Percentiles rank a stretch among this genome's conserved stretches.
phyloP scores from a whole-genome alignment of 1,140 invertebrate genomes.

The Aphidius gifuensis region DNA sequence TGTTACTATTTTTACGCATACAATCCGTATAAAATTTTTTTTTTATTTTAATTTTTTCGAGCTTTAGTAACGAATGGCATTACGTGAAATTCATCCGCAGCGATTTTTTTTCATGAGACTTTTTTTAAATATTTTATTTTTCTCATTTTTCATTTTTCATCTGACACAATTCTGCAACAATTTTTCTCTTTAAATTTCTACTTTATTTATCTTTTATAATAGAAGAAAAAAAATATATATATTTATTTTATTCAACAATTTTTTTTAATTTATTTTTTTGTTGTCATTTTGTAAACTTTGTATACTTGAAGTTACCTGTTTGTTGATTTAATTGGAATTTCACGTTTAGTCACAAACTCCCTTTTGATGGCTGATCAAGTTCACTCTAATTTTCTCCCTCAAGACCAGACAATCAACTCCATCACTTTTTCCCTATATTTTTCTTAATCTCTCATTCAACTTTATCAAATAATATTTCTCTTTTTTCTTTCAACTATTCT shows the following conservation, averaged over 20 bases:
- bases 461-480: no score
- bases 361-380: no score
- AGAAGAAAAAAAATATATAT: no score
- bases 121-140: not conserved
- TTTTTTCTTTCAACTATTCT: no score
- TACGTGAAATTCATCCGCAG: conserved; percentile 11
- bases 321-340: conserved; percentile 11
- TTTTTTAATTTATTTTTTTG: not conserved
- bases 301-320: not conserved
- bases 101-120: conserved; percentile 1
- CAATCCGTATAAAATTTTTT: not conserved
- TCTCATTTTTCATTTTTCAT: conserved; percentile 8
- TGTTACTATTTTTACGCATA: conserved; percentile 6
- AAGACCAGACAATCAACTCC: no score
- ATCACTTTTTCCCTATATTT: no score
- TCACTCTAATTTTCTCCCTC: no score
- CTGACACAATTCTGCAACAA: conserved; percentile 2
- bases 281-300: conserved; percentile 3
- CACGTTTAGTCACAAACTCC: not conserved
- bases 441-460: no score
- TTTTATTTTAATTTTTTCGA: conserved; percentile 4
- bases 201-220: not conserved
- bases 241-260: not conserved
- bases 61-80: conserved; percentile 7
- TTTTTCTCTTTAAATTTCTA: not conserved